A percentile compares a stretch with the other conserved stretches of the same genome.
These are phyloP conservation scores for Oeneis ivallda DNA, from an alignment of 2,888 invertebrate genomes.

Conservation along the genomic window DNA sequence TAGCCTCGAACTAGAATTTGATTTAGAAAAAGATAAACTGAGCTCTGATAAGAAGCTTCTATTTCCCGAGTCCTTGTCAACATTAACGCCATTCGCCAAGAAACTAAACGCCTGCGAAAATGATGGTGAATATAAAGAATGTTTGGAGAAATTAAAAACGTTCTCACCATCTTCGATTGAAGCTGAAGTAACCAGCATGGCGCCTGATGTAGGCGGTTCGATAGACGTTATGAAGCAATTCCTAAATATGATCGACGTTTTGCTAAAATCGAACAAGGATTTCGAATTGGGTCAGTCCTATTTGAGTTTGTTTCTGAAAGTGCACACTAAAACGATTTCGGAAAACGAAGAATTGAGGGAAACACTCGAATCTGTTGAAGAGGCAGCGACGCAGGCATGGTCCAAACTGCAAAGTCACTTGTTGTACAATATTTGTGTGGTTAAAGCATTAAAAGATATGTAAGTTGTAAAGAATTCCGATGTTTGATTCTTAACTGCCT, in stretches of 20 bases:
- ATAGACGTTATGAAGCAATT: slow-evolving; percentile 88
- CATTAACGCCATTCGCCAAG: slow-evolving; percentile 86
- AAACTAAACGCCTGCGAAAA: slow-evolving; percentile 77
- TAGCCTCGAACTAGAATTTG: slow-evolving; percentile 91
- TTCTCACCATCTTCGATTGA: slow-evolving; percentile 93
- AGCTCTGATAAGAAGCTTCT: slow-evolving; percentile 76
- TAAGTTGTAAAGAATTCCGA: slow-evolving; percentile 44
- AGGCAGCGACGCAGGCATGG: slow-evolving; percentile 84
- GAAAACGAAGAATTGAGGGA: slow-evolving; percentile 78
- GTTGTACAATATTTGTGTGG: slow-evolving; percentile 88
- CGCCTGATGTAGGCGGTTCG: slow-evolving; percentile 88
- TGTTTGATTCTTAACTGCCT: slow-evolving; percentile 1
- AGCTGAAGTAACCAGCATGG: slow-evolving; percentile 90
- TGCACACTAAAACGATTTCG: slow-evolving; percentile 84
- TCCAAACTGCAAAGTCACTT: slow-evolving; percentile 84
- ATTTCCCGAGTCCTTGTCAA: slow-evolving; percentile 82
- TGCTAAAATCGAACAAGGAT: slow-evolving; percentile 88
- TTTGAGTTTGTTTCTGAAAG: slow-evolving; percentile 92
- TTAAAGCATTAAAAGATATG: slow-evolving; percentile 87
- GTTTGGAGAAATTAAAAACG: slow-evolving; percentile 83
- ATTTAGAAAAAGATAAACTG: slow-evolving; percentile 78
- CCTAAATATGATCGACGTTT: slow-evolving; percentile 85
- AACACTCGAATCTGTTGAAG: slow-evolving; percentile 80
- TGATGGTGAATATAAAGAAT: slow-evolving; percentile 76
- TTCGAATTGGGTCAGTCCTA: slow-evolving; percentile 96